Percentiles rank a stretch among this genome's conserved stretches.
phyloP scores from a whole-genome alignment of 2,113 vertebrate genomes.

The Uria lomvia region DNA sequence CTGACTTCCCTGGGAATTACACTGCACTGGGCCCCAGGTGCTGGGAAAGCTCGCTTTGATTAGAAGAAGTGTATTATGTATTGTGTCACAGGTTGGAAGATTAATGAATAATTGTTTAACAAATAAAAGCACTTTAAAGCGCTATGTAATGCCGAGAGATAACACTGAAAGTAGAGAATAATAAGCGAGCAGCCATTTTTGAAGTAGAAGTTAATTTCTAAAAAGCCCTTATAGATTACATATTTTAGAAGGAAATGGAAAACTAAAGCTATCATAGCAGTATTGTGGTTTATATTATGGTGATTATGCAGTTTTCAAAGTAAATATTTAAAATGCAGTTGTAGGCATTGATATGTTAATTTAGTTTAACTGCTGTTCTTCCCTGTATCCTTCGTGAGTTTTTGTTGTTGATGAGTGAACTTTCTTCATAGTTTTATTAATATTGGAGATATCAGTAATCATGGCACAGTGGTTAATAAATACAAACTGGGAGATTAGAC shows the following conservation, averaged over 20 bases:
- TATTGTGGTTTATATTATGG: not conserved
- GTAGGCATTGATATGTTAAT: not conserved
- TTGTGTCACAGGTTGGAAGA: not conserved
- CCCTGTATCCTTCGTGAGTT: not conserved
- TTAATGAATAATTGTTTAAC: not conserved
- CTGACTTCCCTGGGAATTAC: not conserved
- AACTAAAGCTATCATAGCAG: not conserved
- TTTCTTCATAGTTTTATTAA: not conserved
- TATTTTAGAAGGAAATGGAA: conserved; percentile 12
- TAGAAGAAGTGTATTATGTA: not conserved
- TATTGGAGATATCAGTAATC: not conserved
- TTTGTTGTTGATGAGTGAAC: not conserved
- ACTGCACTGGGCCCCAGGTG: not conserved
- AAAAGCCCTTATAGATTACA: not conserved
- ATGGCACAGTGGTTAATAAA: conserved; percentile 30
- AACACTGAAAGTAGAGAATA: not conserved
- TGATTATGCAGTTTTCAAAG: not conserved
- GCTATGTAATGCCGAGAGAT: not conserved
- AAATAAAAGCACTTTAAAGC: conserved; percentile 4
- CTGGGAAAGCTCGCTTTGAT: not conserved
- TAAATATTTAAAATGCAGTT: conserved; percentile 5
- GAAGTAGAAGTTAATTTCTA: not conserved
- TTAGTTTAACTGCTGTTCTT: not conserved
- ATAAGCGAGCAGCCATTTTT: not conserved
- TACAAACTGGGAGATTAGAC: not conserved